Evolutionary conservation across 2,888 invertebrate genomes (phyloP), one percentile per base, ranked within the genome.

Genomic region (Tanypteryx hageni): DNA sequence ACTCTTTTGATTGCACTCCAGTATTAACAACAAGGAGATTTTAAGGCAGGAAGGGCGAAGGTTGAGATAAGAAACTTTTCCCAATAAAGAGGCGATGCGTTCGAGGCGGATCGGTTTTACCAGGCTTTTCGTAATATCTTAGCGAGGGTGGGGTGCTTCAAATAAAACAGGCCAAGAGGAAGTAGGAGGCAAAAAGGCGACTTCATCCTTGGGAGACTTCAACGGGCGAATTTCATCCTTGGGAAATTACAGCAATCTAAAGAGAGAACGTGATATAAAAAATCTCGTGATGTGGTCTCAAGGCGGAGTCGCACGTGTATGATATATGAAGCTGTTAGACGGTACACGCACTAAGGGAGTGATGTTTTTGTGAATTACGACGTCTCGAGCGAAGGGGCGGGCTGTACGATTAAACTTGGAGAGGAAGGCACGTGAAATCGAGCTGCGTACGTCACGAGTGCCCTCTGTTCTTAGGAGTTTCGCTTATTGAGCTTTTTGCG

Each of bases 281-380:
- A 76, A 68, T n/a, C 68, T 68, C 11, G 0, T 10, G 76, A 76
- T 76, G 76, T 2, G 76, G 22, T 76, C 76, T 76, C 76, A 76
- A 76, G 76, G 76, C 14, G 27, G 27, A 76, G 76, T 76, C 22
- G 22, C 22, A 11, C 27, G 22, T 44, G 44, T 27, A 76, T 76
- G 22, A 76, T 76, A 76, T 76, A 76, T 76, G 27, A 27, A 22
- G 76, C 76, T 76, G 27, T 76, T n/a, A 76, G 10, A 27, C 27
- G 76, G 76, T 27, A 22, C 22, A 76, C 76, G 76, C 76, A 76
- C 76, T 76, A n/a, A 76, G 27, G 76, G 76, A n/a, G 76, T 76
- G 76, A 76, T 27, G 76, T 76, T 76, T 44, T 76, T 76, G 76
- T 76, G 27, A 76, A 11, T 22, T 16, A n/a, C 16, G 22, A 22